Conservation (phyloP, 2,888 invertebrate genomes). For the Mythimna pallens region DNA sequence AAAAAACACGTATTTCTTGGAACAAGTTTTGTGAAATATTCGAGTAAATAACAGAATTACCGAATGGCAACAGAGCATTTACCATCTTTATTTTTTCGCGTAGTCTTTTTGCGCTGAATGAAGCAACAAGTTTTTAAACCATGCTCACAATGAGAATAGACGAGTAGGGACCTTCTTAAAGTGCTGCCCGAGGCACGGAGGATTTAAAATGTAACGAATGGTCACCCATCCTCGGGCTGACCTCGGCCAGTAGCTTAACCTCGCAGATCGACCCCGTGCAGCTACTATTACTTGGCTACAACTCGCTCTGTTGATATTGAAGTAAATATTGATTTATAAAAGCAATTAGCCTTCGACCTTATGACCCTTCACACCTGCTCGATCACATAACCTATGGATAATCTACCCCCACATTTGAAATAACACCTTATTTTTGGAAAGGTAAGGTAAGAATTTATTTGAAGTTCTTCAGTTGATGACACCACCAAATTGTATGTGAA, state of each 20-base stretch:
- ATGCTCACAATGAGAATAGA: too few species aligned
- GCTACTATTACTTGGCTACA: not conserved
- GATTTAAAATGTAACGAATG: too few species aligned
- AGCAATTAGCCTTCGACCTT: conserved; percentile 52
- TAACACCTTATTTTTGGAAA: conserved; percentile 4
- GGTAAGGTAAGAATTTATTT: not conserved
- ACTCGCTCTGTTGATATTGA: conserved; percentile 8
- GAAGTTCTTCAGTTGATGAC: conserved; percentile 25
- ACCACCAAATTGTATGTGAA: conserved; percentile 2
- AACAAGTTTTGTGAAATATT: too few species aligned
- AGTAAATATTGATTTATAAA: conserved; percentile 59
- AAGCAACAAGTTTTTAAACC: too few species aligned
- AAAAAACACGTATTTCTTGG: too few species aligned
- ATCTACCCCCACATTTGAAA: not conserved
- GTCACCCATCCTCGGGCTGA: not conserved
- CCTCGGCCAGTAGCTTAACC: not conserved
- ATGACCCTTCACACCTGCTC: conserved; percentile 38
- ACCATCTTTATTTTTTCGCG: too few species aligned
- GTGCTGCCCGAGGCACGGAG: too few species aligned
- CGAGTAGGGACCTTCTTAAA: too few species aligned
- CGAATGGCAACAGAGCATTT: too few species aligned
- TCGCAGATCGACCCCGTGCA: not conserved
- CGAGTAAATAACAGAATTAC: too few species aligned
- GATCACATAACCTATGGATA: conserved; percentile 49
- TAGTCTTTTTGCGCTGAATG: too few species aligned